These are phyloP conservation scores for Cranoglanis bouderius DNA, from an alignment of 2,113 vertebrate species.

Conservation along the genomic window DNA sequence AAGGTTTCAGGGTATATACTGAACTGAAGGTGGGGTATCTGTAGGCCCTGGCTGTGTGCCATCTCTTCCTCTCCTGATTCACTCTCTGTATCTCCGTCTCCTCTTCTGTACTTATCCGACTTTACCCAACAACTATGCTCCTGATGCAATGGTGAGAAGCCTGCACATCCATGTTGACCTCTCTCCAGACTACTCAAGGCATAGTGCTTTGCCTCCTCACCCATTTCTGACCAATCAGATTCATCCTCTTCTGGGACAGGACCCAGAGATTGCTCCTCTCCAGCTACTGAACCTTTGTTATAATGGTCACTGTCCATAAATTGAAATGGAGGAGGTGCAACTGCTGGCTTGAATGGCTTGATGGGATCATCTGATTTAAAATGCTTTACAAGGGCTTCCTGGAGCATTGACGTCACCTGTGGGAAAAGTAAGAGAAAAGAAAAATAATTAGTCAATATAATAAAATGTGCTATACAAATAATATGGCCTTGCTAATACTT, in stretches of 20 bases:
- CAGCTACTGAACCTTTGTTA: slow-evolving; percentile 53
- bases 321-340: slow-evolving; percentile 68
- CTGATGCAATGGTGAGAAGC: slow-evolving; percentile 61
- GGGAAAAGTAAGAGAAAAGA: slow-evolving; percentile 2
- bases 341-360: slow-evolving; percentile 55
- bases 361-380: slow-evolving; percentile 59
- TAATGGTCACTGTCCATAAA: slow-evolving; percentile 70
- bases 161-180: slow-evolving; percentile 33
- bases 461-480: not conserved
- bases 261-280: slow-evolving; percentile 66
- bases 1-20: slow-evolving; percentile 64
- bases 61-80: slow-evolving; percentile 67
- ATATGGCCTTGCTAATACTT: not conserved
- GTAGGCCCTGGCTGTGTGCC: slow-evolving; percentile 40
- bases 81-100: slow-evolving; percentile 62
- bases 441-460: not conserved
- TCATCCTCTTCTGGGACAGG: slow-evolving; percentile 74
- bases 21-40: slow-evolving; percentile 71
- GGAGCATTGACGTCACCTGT: slow-evolving; percentile 62
- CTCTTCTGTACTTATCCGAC: slow-evolving; percentile 37
- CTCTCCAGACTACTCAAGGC: slow-evolving; percentile 55
- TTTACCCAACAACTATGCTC: slow-evolving; percentile 15
- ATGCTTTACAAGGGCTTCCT: slow-evolving; percentile 56
- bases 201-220: slow-evolving; percentile 64
- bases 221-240: slow-evolving; percentile 75